These are phyloP conservation scores for Drosophila limbata DNA, from an alignment of 2,888 invertebrate species.

Conservation along the genomic window DNA sequence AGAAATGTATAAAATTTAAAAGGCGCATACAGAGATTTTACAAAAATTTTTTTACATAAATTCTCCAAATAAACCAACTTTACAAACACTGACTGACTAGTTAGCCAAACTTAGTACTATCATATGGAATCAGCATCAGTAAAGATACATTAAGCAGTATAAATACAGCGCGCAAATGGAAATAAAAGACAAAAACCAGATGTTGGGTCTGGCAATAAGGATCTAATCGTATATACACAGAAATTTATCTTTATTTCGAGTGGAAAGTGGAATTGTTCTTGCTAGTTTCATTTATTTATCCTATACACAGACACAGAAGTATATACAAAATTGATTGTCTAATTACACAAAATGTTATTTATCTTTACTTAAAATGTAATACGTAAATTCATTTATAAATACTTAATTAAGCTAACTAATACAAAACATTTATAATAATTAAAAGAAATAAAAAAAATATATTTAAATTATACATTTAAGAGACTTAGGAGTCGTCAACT, in stretches of 20 bases:
- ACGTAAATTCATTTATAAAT: constrained; percentile 41
- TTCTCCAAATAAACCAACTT: not conserved
- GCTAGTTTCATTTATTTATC: constrained; percentile 26
- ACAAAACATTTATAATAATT: constrained; percentile 2
- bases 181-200: constrained; percentile 37
- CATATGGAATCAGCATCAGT: not conserved
- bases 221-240: constrained; percentile 7
- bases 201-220: not conserved
- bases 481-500: constrained; percentile 34
- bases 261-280: not conserved
- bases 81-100: not conserved
- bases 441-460: constrained; percentile 15
- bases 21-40: not conserved
- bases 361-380: constrained; percentile 10
- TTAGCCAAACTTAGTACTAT: constrained; percentile 5
- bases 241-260: constrained; percentile 38
- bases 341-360: constrained; percentile 21
- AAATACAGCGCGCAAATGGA: constrained; percentile 10
- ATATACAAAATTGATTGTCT: constrained; percentile 38
- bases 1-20: not conserved
- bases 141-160: not conserved
- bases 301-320: constrained; percentile 29
- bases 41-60: too few species aligned
- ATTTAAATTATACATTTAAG: constrained; percentile 37
- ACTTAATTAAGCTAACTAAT: constrained; percentile 32